Evolutionary conservation across 2,113 vertebrate species (phyloP).

Genomic region (cat (Felis catus)): F.catus_Fca126_mat1.0 CM031423.1:35571501-35572000

Average conservation of each 20-base stretch:
- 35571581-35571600: neutral
- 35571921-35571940: neutral
- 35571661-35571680: no score
- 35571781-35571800: no score
- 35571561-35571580: neutral
- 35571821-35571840: neutral
- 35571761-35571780: no score
- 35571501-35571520: no score
- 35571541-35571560: neutral
- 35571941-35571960: neutral
- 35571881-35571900: neutral
- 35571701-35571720: no score
- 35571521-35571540: neutral
- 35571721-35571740: no score
- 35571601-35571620: no score
- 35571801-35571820: neutral
- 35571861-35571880: neutral
- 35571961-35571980: neutral
- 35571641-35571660: no score
- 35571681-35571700: no score
- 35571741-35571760: no score
- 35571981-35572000: neutral
- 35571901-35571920: neutral
- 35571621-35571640: no score
- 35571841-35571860: neutral